Evolutionary conservation across 2,888 invertebrate genomes (phyloP).

Genomic region (Dioctria rufipes): DNA sequence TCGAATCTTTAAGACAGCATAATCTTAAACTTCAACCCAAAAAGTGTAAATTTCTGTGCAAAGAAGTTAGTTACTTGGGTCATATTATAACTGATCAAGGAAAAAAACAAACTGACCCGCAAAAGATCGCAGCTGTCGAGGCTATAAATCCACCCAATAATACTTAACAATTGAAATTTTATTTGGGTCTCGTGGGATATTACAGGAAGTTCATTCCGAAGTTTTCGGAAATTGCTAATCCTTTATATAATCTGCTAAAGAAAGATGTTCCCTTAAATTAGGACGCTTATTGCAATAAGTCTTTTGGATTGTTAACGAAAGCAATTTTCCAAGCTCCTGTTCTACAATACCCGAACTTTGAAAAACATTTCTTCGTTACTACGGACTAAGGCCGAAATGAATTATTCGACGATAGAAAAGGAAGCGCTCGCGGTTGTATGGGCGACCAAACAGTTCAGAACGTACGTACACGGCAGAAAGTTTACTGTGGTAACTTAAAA

Average conservation of each 20-base stretch:
- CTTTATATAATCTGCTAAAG: no score
- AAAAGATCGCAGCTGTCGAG: no score
- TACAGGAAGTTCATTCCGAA: no score
- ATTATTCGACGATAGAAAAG: neutral
- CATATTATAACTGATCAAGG: neutral
- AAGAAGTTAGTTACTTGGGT: neutral
- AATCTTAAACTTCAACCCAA: constrained; percentile 3
- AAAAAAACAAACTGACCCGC: no score
- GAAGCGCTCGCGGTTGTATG: neutral
- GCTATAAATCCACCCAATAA: no score
- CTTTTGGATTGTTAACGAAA: neutral
- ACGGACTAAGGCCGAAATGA: neutral
- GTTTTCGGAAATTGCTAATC: no score
- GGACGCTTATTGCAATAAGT: neutral
- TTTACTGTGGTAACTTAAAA: neutral
- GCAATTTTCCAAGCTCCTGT: neutral
- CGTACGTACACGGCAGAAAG: neutral
- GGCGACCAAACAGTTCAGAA: neutral
- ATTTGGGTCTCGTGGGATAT: no score
- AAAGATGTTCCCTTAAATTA: neutral
- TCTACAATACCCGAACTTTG: neutral
- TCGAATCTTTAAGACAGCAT: neutral
- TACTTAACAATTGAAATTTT: no score
- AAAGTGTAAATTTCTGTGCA: constrained; percentile 4
- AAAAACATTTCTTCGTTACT: no score